Evolutionary conservation across 2,888 invertebrate species (phyloP).

Genomic region (Drosophila kambysellisi): DNA sequence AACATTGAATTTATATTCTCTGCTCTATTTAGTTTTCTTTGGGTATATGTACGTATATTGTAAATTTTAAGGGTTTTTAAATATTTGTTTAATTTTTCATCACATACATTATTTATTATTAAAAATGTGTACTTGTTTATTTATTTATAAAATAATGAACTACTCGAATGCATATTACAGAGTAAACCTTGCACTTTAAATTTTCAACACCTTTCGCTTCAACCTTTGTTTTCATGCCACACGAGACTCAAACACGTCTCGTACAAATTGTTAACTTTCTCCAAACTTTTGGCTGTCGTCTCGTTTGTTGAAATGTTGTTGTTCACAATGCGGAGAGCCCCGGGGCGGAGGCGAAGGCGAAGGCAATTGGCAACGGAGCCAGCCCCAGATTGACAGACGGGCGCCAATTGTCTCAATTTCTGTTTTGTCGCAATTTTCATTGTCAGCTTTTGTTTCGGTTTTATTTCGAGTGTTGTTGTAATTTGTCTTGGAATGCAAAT

Average conservation of each 20-base stretch:
- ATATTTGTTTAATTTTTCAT: no score
- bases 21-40: background rate
- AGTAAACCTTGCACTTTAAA: background rate
- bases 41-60: background rate
- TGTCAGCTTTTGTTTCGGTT: conserved; percentile 39
- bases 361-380: conserved; percentile 52
- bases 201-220: background rate
- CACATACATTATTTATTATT: background rate
- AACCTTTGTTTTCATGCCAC: background rate
- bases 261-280: conserved; percentile 39
- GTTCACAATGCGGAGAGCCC: conserved; percentile 55
- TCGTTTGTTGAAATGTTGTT: conserved; percentile 36
- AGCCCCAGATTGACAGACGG: conserved; percentile 16
- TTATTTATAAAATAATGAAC: background rate
- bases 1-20: background rate
- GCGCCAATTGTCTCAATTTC: conserved; percentile 73
- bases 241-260: conserved; percentile 30
- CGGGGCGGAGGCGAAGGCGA: conserved; percentile 53
- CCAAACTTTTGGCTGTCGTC: conserved; percentile 37
- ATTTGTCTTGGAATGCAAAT: conserved; percentile 61
- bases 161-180: background rate
- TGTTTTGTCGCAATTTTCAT: conserved; percentile 46
- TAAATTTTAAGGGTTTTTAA: background rate
- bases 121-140: background rate
- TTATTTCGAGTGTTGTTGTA: conserved; percentile 28